Base-by-base conservation (phyloP, 2,888 invertebrate genomes). In the Terebella lapidaria region DNA sequence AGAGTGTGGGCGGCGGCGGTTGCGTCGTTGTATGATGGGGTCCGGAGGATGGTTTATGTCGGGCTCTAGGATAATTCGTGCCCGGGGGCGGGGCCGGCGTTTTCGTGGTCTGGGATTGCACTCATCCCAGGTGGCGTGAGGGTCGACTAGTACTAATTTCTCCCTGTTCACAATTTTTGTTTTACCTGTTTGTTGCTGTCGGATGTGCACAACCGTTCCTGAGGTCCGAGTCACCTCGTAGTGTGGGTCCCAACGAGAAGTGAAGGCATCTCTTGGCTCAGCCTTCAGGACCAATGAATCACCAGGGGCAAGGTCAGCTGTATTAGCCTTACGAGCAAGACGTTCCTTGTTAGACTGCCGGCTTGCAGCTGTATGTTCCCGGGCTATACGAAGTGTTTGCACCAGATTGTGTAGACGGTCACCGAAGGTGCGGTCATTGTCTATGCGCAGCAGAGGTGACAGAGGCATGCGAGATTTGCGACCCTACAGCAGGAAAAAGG, bases 171-270 rank as follows among this genome's bases (percentile, higher is more conserved):
- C 27, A 3, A 10, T 52, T 15, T n/a, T 10, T 3, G 25, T 52
- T 52, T 57, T 49, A 4, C 57, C 57, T 4, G 51, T 57, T 5
- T 15, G 28, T 35, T 57, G 57, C 3, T 57, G 28, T 20, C 57
- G 49, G 25, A 57, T 15, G 29, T 30, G 29, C 3, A n/a, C 3
- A 10, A 29, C 30, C n/a, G 49, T 15, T 4, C 57, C 57, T 3
- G 29, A 22, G 27, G 20, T 26, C 3, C 52, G n/a, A 18, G 29
- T 52, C n/a, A 57, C 57, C 25, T 57, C 57, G 15, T 20, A 52
- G 5, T 57, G 57, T 18, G 57, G 49, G 25, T 57, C 57, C 57
- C 51, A 57, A 3, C 57, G 18, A 28, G 22, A n/a, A 4, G 56
- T 56, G 4, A 47, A 47, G 24, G 56, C 47, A 5, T 47, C 3